A percentile compares a stretch with the other conserved stretches of the same genome.
Evolutionary conservation across 1,140 invertebrate species (phyloP).

Genomic region (Platyscapa corneri): DNA sequence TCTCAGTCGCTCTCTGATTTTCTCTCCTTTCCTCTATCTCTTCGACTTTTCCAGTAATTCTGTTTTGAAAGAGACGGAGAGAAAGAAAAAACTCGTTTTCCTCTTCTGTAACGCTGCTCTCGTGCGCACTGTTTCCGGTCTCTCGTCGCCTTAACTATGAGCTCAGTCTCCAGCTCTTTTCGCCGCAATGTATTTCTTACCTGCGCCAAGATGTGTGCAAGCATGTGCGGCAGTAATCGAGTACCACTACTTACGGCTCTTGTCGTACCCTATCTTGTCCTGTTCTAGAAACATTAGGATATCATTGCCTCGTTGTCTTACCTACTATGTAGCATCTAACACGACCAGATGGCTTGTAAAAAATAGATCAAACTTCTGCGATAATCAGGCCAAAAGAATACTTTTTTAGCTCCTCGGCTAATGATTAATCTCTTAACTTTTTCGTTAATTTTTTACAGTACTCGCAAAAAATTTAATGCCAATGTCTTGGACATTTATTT

Average conservation of each 20-base stretch:
- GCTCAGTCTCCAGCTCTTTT: neutral
- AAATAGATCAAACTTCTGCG: neutral
- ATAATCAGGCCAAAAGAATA: neutral
- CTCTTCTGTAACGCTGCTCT: conserved; percentile 9
- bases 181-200: neutral
- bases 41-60: conserved; percentile 34
- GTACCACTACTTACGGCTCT: neutral
- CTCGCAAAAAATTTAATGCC: neutral
- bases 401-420: neutral
- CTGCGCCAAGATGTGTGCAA: neutral
- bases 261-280: neutral
- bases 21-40: conserved; percentile 42
- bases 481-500: neutral
- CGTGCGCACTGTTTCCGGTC: conserved; percentile 14
- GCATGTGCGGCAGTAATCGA: neutral
- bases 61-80: conserved; percentile 18
- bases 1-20: conserved; percentile 27
- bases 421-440: conserved; percentile 2
- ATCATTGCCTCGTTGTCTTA: conserved; percentile 23
- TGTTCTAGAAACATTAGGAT: conserved; percentile 18
- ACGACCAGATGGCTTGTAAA: conserved; percentile 22
- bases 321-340: neutral
- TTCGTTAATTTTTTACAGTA: neutral
- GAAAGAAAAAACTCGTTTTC: neutral
- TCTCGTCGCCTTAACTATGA: conserved; percentile 1